Evolutionary conservation across 1,140 invertebrate species (phyloP).

Genomic region (Zaprionus vittiger): DNA sequence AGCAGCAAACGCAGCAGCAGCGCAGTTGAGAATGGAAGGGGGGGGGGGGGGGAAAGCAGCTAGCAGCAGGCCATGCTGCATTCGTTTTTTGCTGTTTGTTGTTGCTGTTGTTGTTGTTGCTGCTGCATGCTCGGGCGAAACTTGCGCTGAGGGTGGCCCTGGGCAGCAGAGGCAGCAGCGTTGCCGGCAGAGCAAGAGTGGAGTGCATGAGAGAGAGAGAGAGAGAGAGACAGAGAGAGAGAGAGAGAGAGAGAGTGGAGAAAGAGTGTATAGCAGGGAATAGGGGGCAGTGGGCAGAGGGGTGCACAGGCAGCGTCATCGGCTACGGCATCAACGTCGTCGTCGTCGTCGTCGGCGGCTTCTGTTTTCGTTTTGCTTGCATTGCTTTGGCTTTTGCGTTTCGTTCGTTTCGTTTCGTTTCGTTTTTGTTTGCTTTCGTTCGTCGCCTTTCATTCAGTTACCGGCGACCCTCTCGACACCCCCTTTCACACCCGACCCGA

Average conservation of each 20-base stretch:
- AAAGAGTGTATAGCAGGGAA: neutral
- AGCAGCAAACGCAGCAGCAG: conserved; percentile 52
- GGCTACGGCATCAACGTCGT: conserved; percentile 18
- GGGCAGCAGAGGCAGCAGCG: conserved; percentile 24
- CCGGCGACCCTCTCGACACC: neutral
- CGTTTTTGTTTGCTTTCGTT: conserved; percentile 50
- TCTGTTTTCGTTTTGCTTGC: conserved; percentile 49
- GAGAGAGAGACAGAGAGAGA: neutral
- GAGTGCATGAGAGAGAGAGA: neutral
- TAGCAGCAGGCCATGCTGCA: conserved; percentile 44
- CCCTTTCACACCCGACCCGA: neutral
- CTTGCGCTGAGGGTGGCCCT: conserved; percentile 55
- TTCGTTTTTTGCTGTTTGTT: conserved; percentile 12
- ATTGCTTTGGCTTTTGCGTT: conserved; percentile 17
- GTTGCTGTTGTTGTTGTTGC: conserved; percentile 26
- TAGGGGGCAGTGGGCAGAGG: conserved; percentile 3
- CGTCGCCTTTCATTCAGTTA: conserved; percentile 50
- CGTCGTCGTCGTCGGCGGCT: conserved; percentile 27
- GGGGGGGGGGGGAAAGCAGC: neutral
- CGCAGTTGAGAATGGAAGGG: conserved; percentile 8
- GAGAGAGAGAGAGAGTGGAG: neutral
- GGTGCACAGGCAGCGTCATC: conserved; percentile 8
- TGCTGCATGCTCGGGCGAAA: conserved; percentile 40
- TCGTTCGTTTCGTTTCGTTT: conserved; percentile 29
- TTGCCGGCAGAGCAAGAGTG: neutral